A percentile compares a stretch with the other conserved stretches of the same genome.
Conservation (phyloP, 2,113 vertebrate species). For the Bambusicola thoracicus region DNA sequence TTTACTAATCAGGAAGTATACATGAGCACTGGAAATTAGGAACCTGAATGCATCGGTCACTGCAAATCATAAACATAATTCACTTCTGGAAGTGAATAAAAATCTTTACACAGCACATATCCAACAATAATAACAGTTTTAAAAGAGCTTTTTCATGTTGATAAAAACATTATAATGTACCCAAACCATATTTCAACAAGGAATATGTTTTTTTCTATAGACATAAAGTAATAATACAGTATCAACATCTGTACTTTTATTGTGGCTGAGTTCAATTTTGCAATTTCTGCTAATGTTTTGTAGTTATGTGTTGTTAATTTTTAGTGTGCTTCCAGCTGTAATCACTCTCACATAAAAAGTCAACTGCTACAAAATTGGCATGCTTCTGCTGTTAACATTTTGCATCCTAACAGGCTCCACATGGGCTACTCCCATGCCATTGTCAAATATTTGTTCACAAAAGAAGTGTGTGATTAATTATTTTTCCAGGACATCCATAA, state of each 20-base stretch:
- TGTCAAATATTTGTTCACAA: slow-evolving; percentile 39
- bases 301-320: slow-evolving; percentile 42
- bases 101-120: not conserved
- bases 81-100: not conserved
- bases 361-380: slow-evolving; percentile 39
- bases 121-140: not conserved
- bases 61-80: not conserved
- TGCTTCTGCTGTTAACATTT: slow-evolving; percentile 47
- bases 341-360: slow-evolving; percentile 44
- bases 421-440: slow-evolving; percentile 17
- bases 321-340: slow-evolving; percentile 53
- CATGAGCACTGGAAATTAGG: not conserved
- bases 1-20: not conserved
- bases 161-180: not conserved
- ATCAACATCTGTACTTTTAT: not conserved
- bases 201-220: not conserved
- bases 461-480: slow-evolving; percentile 24
- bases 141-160: not conserved
- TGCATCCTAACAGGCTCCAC: slow-evolving; percentile 30
- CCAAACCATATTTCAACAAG: not conserved
- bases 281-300: not conserved
- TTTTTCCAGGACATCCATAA: slow-evolving; percentile 33
- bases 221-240: not conserved
- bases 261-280: not conserved
- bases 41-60: not conserved